Base-by-base conservation (phyloP, 2,888 invertebrate species). In the Oxyscelio sp. region DNA sequence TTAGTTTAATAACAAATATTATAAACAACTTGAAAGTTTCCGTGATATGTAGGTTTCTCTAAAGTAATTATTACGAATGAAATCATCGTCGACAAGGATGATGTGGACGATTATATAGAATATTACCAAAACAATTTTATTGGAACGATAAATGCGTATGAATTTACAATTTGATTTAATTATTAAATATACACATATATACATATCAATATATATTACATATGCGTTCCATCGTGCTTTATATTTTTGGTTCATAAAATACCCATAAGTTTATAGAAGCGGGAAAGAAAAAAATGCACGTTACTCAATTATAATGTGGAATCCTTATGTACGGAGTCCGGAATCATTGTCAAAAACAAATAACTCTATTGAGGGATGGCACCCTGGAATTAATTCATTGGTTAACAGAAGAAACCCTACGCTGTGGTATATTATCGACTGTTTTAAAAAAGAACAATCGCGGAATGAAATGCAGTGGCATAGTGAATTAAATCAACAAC, bases 321-420 rank as follows among this genome's bases (percentile, higher is more conserved):
- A 48, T 48, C 19, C 8, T 48, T 48, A 48, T 48, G 3, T 15
- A 48, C 48, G 48, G 15, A 48, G 2, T n/a, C 15, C 17, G 3
- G 48, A 48, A 8, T n/a, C 15, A 17, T 19, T 52, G 24, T 22
- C 52, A 21, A 52, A 22, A n/a, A 52, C 52, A 11, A 52, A 52
- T 13, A 52, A 52, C n/a, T 2, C n/a, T 52, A 13, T 52, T 13
- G 52, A 52, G 11, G 24, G 52, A 22, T 52, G 52, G 52, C 52
- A 52, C 24, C 21, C 22, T 3, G 52, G 52, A 52, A 22, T 52
- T n/a, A 52, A 52, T 48, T 52, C 22, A 9, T 22, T 52, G 9
- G n/a, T 52, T 22, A 52, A 52, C n/a, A 52, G n/a, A 52, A 52
- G 52, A 11, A 58, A 58, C 19, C 58, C 58, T 8, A 58, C 34